Base-by-base conservation (phyloP, 2,888 invertebrate species). In the Marasmarcha lunaedactyla region DNA sequence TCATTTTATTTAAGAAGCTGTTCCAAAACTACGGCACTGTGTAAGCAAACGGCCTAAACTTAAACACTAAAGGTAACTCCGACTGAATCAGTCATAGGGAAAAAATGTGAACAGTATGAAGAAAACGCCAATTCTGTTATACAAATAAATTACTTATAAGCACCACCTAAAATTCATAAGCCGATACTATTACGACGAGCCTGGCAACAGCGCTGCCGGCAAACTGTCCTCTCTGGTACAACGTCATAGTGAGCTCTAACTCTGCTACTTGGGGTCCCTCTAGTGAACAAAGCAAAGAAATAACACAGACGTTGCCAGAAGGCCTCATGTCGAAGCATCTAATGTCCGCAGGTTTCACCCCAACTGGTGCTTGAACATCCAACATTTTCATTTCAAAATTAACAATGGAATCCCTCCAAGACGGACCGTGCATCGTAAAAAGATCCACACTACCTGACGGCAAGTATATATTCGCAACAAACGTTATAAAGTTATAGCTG, bases 401-500 rank as follows among this genome's bases (percentile, higher is more conserved):
- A 15, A 93, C 89, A 27, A 86, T 83, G 2, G 93, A 89, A 38
- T 89, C 88, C 10, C 85, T 81, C 85, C 90, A 90, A 35, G 86
- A 76, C 0, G 94, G 94, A 0, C 96, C 95, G 45, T 92, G 88
- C 87, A 98, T 92, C 20, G 94, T 94, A 70, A 98, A 97, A 13
- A 98, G 83, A 39, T 93, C 92, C 45, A 79, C 79, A 42, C 77
- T 74, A 11, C 78, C 78, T 53, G 63, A 48, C 2, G 92, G 89
- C 30, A 95, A 85, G 38, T 90, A 89, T 40, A 93, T 78, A 62
- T 93, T 91, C 14, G 95, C 92, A 0, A 94, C 93, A 56, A 98
- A 90, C 1, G 96, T 93, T 52, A 98, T 92, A 71, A 94, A 98
- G 73, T 97, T 96, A 83, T 91, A 96, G 25, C 95, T 95, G 63